Base-by-base conservation (phyloP, 2,797 vertebrate species). In the Onychomys leucogaster region DNA sequence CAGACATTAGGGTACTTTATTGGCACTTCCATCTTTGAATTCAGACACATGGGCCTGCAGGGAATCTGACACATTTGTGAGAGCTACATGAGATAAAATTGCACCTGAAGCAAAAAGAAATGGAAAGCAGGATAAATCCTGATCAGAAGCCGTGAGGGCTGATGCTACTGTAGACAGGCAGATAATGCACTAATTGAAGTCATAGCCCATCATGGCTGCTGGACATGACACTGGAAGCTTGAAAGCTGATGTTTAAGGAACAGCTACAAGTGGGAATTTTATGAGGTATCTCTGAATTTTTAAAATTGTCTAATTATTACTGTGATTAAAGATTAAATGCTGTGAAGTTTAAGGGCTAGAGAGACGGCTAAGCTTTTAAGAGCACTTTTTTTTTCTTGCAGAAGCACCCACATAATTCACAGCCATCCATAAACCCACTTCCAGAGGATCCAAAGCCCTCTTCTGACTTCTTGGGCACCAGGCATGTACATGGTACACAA, bases 1-100 rank as follows among this genome's bases (percentile, higher is more conserved):
- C 71, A 80, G 46, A 29, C 55, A 46, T 88, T 27, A 82, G 25
- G 8, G 57, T 61, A n/a, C 13, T 32, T 69, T 55, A 0, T 43
- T 89, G 59, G 21, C n/a, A 55, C 32, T 32, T 77, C 17, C n/a
- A 10, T 89, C 92, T 96, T 89, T 87, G 19, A 90, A 34, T 63
- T 57, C 71, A 80, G 84, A 90, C 75, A 32, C 0, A 0, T 7
- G 29, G 73, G 57, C 46, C 78, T 77, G n/a, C 49, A 83, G n/a
- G 87, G 86, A 85, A 65, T 37, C 78, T 67, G 81, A 78, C 77
- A 59, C 46, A 25, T 46, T 92, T 65, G 67, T 19, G 37, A 82
- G 29, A 14, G 3, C 78, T 81, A 27, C 14, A 49, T 25, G 77
- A 57, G 16, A 43, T 75, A 78, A 55, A 95, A n/a, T 41, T 57